Base-by-base conservation (phyloP, 2,797 vertebrate species). In the Pipistrellus kuhlii region DNA sequence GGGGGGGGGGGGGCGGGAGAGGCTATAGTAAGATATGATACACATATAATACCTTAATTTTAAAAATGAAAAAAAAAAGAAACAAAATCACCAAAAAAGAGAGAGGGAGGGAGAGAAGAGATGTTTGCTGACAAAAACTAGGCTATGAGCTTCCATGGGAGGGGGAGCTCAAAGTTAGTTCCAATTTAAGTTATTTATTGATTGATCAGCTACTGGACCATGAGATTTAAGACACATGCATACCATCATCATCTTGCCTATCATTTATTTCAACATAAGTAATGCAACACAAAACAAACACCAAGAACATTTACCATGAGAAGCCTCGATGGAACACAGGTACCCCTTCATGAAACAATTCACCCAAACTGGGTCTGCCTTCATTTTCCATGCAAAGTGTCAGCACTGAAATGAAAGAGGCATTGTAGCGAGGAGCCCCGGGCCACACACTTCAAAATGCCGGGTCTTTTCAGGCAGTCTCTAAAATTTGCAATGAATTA, bases 261-360 rank as follows among this genome's bases (percentile, higher is more conserved):
- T 75, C 51, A 90, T 48, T 66, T 86, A 94, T 57, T 81, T 85
- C 41, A 62, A 72, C 21, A 4, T 32, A 87, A 93, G 30, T 20
- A 77, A 27, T 41, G 9, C 53, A 66, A 59, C 80, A 80, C 27
- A 30, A 84, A 76, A n/a, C 38, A n/a, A 92, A 89, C 51, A 11
- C 35, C 51, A 85, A n/a, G 20, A 76, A 51, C 3, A 48, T 48
- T 71, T 53, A n/a, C 35, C 25, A 25, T 41, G 62, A 72, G 68
- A 89, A 94, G 76, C 14, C 38, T 81, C 44, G 17, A 15, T 51
- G 35, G 15, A 13, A 46, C 84, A 72, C 38, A 85, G 10, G n/a
- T 84, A 38, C 25, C 59, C 23, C 5, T 30, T 6, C 1, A 11
- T 2, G 15, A 88, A 93, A 75, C 20, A 87, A 32, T 51, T 73